Percentiles rank a stretch among this genome's conserved stretches.
Conservation (phyloP, 2,797 vertebrate species). For the Sebastes cheni region DNA sequence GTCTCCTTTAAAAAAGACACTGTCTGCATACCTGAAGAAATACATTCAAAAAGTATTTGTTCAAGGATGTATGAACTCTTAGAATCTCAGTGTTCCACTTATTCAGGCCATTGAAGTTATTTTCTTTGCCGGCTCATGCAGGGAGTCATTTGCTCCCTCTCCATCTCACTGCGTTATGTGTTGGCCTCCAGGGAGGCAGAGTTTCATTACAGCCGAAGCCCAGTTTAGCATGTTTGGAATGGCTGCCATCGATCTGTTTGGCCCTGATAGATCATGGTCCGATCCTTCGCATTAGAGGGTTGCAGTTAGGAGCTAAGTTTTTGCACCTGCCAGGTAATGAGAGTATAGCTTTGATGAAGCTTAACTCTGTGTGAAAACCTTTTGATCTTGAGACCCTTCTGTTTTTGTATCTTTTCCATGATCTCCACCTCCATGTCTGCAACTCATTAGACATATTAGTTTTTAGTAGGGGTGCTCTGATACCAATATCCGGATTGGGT, state of each 20-base stretch:
- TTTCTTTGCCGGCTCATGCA: conserved; percentile 48
- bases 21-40: conserved; percentile 32
- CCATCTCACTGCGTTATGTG: conserved; percentile 28
- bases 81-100: conserved; percentile 37
- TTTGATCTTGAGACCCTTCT: conserved; percentile 15
- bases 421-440: not conserved
- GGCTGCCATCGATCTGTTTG: conserved; percentile 64
- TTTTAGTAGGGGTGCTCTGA: too few relatives aligned
- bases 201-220: conserved; percentile 64
- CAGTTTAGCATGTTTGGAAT: conserved; percentile 65
- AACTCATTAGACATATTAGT: not conserved
- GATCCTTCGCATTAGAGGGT: conserved; percentile 18
- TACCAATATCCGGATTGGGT: too few relatives aligned
- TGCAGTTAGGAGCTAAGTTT: conserved; percentile 18
- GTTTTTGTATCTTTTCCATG: not conserved
- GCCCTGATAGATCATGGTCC: conserved; percentile 30
- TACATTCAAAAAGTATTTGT: conserved; percentile 29
- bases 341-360: conserved; percentile 18
- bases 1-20: conserved; percentile 16
- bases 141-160: conserved; percentile 38
- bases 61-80: conserved; percentile 49
- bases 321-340: conserved; percentile 47
- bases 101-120: conserved; percentile 33
- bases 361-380: conserved; percentile 6
- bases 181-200: conserved; percentile 51